Evolutionary conservation across 2,888 invertebrate species (phyloP).

Genomic region (Troilus luridus): DNA sequence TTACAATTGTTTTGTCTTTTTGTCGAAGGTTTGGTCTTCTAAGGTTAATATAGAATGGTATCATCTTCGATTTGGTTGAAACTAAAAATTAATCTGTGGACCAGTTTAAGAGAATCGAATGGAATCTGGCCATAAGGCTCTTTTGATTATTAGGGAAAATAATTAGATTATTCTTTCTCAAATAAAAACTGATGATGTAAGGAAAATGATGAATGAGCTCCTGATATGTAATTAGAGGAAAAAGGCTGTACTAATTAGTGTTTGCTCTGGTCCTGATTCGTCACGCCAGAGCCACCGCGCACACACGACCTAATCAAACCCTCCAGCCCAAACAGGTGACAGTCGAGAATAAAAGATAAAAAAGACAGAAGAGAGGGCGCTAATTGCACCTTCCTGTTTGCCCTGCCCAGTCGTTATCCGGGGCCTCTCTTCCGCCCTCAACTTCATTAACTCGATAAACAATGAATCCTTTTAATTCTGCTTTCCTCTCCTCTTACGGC

Average conservation of each 20-base stretch:
- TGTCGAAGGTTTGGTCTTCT: too few relatives aligned
- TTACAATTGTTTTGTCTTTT: too few relatives aligned
- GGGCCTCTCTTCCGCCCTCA: conserved; percentile 14
- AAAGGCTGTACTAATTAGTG: not conserved
- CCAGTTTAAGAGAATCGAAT: too few relatives aligned
- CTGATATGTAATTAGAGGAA: not conserved
- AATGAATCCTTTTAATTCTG: conserved; percentile 46
- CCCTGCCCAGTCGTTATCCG: conserved; percentile 10
- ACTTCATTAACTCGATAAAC: conserved; percentile 49
- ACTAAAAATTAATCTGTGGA: too few relatives aligned
- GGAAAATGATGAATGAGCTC: not conserved
- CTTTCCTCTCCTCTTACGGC: not conserved
- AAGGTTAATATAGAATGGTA: too few relatives aligned
- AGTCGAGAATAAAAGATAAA: not conserved
- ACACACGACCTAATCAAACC: conserved; percentile 7
- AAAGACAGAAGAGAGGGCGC: conserved; percentile 3
- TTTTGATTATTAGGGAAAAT: too few relatives aligned
- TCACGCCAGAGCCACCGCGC: not conserved
- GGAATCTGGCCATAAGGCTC: too few relatives aligned
- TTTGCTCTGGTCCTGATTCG: not conserved
- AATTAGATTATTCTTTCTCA: not conserved
- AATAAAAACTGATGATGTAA: not conserved
- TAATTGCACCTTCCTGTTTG: conserved; percentile 47
- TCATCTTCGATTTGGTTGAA: too few relatives aligned
- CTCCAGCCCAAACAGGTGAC: not conserved